A percentile compares a stretch with the other conserved stretches of the same genome.
phyloP scores from a whole-genome alignment of 2,888 invertebrate species.

The Mactromeris polynyma region DNA sequence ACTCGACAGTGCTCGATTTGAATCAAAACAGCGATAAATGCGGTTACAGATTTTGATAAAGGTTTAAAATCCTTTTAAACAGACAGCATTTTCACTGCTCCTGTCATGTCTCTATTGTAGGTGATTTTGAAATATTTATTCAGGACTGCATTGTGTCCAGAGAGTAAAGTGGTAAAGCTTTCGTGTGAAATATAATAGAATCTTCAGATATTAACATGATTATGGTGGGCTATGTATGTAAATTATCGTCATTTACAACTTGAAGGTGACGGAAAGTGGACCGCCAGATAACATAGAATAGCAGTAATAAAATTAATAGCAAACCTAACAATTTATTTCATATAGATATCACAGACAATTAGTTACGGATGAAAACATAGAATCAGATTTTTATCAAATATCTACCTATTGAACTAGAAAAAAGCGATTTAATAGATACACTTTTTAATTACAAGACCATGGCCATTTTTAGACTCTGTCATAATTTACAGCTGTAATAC shows the following conservation, averaged over 20 bases:
- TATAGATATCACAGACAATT: background rate
- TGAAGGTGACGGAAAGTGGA: background rate
- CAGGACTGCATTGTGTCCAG: background rate
- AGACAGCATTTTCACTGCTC: background rate
- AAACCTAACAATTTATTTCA: background rate
- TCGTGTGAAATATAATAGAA: constrained; percentile 10
- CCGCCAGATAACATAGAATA: background rate
- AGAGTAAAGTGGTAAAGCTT: background rate
- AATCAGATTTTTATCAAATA: too few species aligned
- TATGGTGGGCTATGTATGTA: background rate
- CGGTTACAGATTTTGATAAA: constrained; percentile 5
- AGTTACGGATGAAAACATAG: background rate
- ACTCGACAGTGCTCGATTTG: background rate
- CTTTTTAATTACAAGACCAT: too few species aligned
- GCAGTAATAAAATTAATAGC: background rate
- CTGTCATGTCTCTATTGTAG: background rate
- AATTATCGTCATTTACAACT: background rate
- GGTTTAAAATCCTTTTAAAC: constrained; percentile 16
- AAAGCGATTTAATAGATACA: too few species aligned
- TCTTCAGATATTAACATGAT: background rate
- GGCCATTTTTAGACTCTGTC: too few species aligned
- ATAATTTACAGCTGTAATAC: too few species aligned
- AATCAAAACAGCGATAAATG: background rate
- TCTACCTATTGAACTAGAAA: too few species aligned
- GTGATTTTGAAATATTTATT: background rate